Evolutionary conservation across 2,113 vertebrate genomes (phyloP).

Genomic region (Casuarius casuarius): DNA sequence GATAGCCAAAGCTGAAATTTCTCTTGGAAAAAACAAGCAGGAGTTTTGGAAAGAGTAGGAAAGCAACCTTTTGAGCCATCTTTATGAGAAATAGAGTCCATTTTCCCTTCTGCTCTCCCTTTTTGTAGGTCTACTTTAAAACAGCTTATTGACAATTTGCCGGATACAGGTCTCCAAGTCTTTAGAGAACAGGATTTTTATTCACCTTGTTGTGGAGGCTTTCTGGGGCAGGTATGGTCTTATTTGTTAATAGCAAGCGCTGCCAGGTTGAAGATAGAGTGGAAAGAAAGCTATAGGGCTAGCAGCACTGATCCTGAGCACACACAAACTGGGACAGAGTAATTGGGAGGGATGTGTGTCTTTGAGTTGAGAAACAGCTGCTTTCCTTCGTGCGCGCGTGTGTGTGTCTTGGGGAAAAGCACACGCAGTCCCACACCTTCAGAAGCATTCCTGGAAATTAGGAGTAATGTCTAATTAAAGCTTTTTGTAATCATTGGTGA

Average conservation of each 20-base stretch:
- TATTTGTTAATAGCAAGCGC: neutral
- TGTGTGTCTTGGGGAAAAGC: neutral
- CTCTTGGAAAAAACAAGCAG: neutral
- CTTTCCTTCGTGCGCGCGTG: neutral
- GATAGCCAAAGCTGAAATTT: neutral
- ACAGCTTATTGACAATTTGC: neutral
- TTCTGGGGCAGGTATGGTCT: neutral
- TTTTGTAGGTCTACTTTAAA: neutral
- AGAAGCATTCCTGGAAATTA: fast-evolving
- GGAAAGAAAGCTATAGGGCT: neutral
- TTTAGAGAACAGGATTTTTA: neutral
- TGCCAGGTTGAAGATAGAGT: neutral
- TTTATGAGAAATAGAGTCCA: fast-evolving
- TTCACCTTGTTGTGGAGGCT: neutral
- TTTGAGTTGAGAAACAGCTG: neutral
- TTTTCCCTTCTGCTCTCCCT: neutral
- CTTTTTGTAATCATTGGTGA: fast-evolving
- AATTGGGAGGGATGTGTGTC: fast-evolving
- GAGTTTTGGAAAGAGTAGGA: neutral
- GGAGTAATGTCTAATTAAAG: neutral
- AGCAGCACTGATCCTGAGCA: neutral
- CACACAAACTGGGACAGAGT: fast-evolving
- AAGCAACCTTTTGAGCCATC: neutral
- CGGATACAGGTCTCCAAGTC: neutral
- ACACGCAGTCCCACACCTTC: neutral